Evolutionary conservation across 23 tunicate genomes (phyloP).

Genomic region (Trididemnum miniatum): DNA sequence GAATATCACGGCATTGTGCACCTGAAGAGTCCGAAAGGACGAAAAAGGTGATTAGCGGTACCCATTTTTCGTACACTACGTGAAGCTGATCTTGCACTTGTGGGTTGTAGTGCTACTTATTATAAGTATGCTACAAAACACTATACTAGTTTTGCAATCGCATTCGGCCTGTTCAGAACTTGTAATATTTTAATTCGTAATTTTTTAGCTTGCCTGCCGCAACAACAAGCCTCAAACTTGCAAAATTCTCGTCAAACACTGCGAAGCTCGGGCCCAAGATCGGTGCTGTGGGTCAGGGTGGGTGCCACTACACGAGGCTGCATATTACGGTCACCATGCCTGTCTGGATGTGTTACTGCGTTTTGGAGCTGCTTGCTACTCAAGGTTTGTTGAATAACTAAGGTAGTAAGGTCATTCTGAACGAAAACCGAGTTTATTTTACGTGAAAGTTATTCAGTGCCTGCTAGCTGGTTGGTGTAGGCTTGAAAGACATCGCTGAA

Average conservation of each 20-base stretch:
- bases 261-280: slow-evolving; percentile 75
- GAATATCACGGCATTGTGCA: too few relatives aligned
- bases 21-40: too few relatives aligned
- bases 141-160: not conserved
- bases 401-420: too few relatives aligned
- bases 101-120: not conserved
- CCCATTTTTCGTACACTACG: too few relatives aligned
- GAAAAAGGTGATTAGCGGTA: too few relatives aligned
- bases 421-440: too few relatives aligned
- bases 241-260: slow-evolving; percentile 68
- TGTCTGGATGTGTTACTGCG: slow-evolving; percentile 65
- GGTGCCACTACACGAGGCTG: slow-evolving; percentile 95
- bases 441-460: too few relatives aligned
- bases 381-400: too few relatives aligned
- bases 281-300: slow-evolving; percentile 85
- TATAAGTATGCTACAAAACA: too few relatives aligned
- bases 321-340: slow-evolving; percentile 57
- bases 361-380: slow-evolving; percentile 83
- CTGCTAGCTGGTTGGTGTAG: too few relatives aligned
- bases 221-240: slow-evolving; percentile 62
- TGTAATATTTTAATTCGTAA: not conserved
- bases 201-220: slow-evolving; percentile 82
- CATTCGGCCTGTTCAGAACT: not conserved
- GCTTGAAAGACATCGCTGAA: too few relatives aligned
- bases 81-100: too few relatives aligned